These are phyloP conservation scores for Penaeus vannamei DNA, from an alignment of 1,140 invertebrate genomes.

Conservation along the genomic window DNA sequence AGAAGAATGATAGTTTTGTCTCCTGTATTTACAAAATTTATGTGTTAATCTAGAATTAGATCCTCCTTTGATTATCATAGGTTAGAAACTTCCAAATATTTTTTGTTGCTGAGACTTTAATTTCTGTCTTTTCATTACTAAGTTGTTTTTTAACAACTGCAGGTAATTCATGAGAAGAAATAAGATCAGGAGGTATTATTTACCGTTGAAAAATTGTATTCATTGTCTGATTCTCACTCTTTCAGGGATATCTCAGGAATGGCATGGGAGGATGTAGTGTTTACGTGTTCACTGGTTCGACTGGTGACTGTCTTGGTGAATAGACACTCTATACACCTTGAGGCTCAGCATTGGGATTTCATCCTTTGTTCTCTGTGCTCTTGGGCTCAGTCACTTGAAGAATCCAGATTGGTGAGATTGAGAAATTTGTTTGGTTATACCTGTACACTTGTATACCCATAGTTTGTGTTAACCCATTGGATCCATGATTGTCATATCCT, in stretches of 20 bases:
- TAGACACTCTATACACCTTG: conserved; percentile 44
- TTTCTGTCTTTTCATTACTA: too few species aligned
- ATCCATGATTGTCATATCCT: too few species aligned
- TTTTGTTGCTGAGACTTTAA: too few species aligned
- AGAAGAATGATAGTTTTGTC: background rate
- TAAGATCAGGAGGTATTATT: too few species aligned
- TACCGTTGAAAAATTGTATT: too few species aligned
- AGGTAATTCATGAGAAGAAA: too few species aligned
- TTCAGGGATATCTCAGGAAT: conserved; percentile 40
- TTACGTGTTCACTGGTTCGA: conserved; percentile 53
- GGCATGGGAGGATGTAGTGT: conserved; percentile 57
- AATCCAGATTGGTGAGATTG: conserved; percentile 57
- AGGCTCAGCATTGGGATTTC: conserved; percentile 77
- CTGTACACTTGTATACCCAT: background rate
- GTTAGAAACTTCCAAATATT: too few species aligned
- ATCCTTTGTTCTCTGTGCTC: conserved; percentile 78
- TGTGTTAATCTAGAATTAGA: background rate
- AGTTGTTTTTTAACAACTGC: too few species aligned
- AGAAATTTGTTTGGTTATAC: background rate
- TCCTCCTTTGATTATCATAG: too few species aligned
- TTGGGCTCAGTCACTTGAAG: conserved; percentile 76
- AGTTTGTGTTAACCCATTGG: background rate
- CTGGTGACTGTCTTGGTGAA: conserved; percentile 55
- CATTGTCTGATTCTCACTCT: background rate
- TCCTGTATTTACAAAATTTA: background rate